Base-by-base conservation (phyloP, 2,888 invertebrate species). In the Epistrophella euchroma region DNA sequence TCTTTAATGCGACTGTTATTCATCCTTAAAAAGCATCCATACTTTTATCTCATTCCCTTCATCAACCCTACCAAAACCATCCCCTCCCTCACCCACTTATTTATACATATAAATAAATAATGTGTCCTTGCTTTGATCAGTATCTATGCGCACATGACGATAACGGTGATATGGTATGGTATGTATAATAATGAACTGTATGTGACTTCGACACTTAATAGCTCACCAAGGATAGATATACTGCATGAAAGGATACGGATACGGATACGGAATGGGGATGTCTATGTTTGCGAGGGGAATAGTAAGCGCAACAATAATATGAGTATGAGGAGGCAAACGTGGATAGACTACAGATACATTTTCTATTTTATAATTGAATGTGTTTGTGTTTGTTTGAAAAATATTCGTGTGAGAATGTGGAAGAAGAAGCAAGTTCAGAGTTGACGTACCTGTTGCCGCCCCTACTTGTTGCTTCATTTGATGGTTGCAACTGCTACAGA, bases 381-480 rank as follows among this genome's bases (percentile, higher is more conserved):
- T 60, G 62, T 76, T 10, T 55, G 43, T 68, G 45, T 43, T 50
- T 28, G 70, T 68, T 66, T 58, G 62, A 64, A 73, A 79, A 74
- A 79, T 17, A 72, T 32, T 56, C 56, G 40, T 71, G 80, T 60
- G 73, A 78, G 73, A 70, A 80, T 80, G 66, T 70, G 77, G 19
- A 50, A 35, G 35, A 66, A 72, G 81, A 62, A 87, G 75, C 56
- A 73, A 82, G 72, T 78, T 82, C 68, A 60, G 82, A 76, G 43
- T 87, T 82, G 84, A 92, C 92, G 90, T 92, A 92, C 92, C 92
- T 92, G 92, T 92, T 91, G 91, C 91, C 88, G 91, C 91, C 89
- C 91, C 90, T 71, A 91, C 90, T 88, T 92, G 91, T 89, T 91
- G 91, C 88, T 90, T 92, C 86, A 90, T 90, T 88, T 91, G 90